Conservation (phyloP, 2,113 vertebrate genomes). For the Monopterus albus region DNA sequence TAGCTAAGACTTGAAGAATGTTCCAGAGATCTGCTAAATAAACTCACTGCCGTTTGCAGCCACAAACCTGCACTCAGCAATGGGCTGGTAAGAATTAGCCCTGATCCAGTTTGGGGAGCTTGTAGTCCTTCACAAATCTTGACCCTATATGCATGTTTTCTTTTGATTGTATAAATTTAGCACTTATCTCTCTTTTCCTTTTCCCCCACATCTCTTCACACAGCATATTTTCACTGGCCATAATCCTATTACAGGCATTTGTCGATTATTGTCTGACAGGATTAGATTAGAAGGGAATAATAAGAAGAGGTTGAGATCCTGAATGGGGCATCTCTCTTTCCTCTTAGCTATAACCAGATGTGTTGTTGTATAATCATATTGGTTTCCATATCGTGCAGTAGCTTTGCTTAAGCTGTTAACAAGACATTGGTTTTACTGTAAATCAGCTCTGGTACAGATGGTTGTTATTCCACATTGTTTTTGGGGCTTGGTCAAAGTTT, state of each 20-base stretch:
- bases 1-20: slow-evolving; percentile 57
- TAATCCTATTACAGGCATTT: slow-evolving; percentile 71
- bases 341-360: slow-evolving; percentile 65
- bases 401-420: slow-evolving; percentile 59
- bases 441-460: slow-evolving; percentile 60
- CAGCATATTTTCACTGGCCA: slow-evolving; percentile 67
- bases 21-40: slow-evolving; percentile 57
- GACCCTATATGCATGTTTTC: slow-evolving; percentile 38
- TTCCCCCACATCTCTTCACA: slow-evolving; percentile 33
- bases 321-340: slow-evolving; percentile 69
- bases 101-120: slow-evolving; percentile 61
- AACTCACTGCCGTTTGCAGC: slow-evolving; percentile 59
- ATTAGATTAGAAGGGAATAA: slow-evolving; percentile 72
- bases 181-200: slow-evolving; percentile 26
- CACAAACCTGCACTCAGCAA: slow-evolving; percentile 33
- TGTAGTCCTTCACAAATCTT: slow-evolving; percentile 35
- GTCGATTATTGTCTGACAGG: slow-evolving; percentile 76
- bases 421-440: slow-evolving; percentile 62
- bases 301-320: slow-evolving; percentile 62
- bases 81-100: slow-evolving; percentile 55
- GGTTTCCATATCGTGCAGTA: slow-evolving; percentile 60
- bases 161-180: slow-evolving; percentile 49
- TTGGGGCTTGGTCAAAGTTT: slow-evolving; percentile 61
- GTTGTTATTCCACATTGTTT: slow-evolving; percentile 68
- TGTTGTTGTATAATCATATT: slow-evolving; percentile 72